phyloP scores from a whole-genome alignment of 2,888 invertebrate genomes.

The Steinernema hermaphroditum region DNA sequence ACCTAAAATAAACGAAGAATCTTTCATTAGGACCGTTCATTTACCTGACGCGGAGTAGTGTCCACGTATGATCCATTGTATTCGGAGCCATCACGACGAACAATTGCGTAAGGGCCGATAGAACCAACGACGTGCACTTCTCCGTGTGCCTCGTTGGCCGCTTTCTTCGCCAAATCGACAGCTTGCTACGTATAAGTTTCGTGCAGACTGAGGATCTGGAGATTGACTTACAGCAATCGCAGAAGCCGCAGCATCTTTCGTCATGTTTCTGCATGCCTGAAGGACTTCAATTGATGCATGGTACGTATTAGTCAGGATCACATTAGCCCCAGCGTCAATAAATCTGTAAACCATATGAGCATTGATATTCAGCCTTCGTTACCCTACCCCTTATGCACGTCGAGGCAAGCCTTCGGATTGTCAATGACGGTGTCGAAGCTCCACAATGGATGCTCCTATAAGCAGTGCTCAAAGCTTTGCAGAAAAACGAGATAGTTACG shows the following conservation, averaged over 20 bases:
- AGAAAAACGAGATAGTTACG: conserved; percentile 25
- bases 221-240: conserved; percentile 74
- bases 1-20: conserved; percentile 70
- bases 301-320: conserved; percentile 86
- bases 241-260: conserved; percentile 77
- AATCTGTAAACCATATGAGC: conserved; percentile 66
- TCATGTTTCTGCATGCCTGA: too few species aligned
- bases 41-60: background rate
- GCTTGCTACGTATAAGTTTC: conserved; percentile 40
- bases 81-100: conserved; percentile 86
- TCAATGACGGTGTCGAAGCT: conserved; percentile 16
- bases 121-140: conserved; percentile 79
- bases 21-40: background rate
- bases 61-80: conserved; percentile 77
- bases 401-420: background rate
- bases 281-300: conserved; percentile 80
- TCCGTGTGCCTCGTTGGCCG: conserved; percentile 20
- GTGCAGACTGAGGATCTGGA: too few species aligned
- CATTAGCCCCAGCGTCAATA: conserved; percentile 79
- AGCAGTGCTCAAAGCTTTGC: background rate
- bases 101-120: conserved; percentile 89
- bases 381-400: background rate
- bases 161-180: conserved; percentile 39
- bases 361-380: too few species aligned
- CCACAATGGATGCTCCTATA: background rate